Evolutionary conservation across 2,888 invertebrate genomes (phyloP).

Genomic region (Cephus nigrinus): DNA sequence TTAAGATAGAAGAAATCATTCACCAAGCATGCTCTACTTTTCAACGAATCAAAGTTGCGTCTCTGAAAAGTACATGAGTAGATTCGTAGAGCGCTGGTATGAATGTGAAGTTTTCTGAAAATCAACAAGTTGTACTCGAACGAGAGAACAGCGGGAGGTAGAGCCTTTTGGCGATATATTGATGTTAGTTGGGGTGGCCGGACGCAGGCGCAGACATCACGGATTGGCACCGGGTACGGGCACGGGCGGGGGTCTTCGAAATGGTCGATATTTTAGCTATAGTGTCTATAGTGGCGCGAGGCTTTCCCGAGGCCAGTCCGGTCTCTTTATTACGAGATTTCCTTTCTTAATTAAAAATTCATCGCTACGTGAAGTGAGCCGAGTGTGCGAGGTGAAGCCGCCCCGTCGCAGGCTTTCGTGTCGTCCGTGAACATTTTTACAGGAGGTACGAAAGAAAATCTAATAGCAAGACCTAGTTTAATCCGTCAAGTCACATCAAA

Average conservation of each 20-base stretch:
- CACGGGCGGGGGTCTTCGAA: conserved; percentile 59
- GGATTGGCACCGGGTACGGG: conserved; percentile 34
- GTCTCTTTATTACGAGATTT: conserved; percentile 18
- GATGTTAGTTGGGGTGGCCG: conserved; percentile 46
- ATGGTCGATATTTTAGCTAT: conserved; percentile 64
- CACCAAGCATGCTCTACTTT: not conserved
- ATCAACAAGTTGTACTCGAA: conserved; percentile 19
- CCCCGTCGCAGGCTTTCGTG: conserved; percentile 14
- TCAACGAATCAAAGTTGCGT: not conserved
- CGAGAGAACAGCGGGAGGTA: not conserved
- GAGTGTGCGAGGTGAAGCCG: conserved; percentile 6
- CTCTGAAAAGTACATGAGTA: not conserved
- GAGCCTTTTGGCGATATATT: conserved; percentile 40
- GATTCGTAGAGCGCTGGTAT: not conserved
- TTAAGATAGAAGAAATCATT: not conserved
- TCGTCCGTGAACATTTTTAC: conserved; percentile 22
- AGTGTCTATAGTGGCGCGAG: conserved; percentile 59
- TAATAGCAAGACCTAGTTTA: not conserved
- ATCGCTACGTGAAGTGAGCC: conserved; percentile 7
- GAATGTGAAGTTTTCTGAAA: not conserved
- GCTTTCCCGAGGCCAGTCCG: conserved; percentile 50
- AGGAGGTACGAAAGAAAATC: conserved; percentile 26
- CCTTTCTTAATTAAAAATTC: not conserved
- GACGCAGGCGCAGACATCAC: conserved; percentile 51
- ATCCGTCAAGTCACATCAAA: not conserved